A percentile compares a stretch with the other conserved stretches of the same genome.
These are phyloP conservation scores for Drepanosiphum platanoidis DNA, from an alignment of 2,888 invertebrate genomes.

Conservation along the genomic window DNA sequence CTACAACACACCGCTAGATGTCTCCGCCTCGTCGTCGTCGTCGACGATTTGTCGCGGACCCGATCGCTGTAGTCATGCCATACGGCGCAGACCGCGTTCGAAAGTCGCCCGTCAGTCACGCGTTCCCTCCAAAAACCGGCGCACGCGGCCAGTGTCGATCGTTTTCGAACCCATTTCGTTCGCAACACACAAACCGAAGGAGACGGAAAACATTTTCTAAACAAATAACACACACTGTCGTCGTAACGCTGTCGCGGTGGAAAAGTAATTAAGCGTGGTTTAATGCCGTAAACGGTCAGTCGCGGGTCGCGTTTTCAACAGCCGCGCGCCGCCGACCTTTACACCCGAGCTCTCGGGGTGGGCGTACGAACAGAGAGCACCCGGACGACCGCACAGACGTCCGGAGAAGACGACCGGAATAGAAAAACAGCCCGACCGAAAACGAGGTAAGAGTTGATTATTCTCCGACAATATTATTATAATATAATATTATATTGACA, in stretches of 20 bases:
- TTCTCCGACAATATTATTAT: no score
- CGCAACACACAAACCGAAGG: no score
- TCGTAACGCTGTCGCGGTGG: neutral
- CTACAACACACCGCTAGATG: constrained; percentile 56
- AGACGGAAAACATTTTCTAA: no score
- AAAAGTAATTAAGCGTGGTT: no score
- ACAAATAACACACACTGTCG: no score
- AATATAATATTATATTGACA: neutral
- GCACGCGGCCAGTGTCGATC: constrained; percentile 29
- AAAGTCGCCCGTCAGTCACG: constrained; percentile 49
- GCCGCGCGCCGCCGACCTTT: neutral
- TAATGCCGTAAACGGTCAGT: neutral
- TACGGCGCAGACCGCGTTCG: neutral
- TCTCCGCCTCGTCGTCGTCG: constrained; percentile 52
- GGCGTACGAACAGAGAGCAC: neutral
- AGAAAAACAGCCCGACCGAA: no score
- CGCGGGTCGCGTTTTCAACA: neutral
- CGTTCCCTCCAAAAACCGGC: constrained; percentile 50
- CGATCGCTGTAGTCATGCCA: neutral
- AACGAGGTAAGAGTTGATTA: no score
- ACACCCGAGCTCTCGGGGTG: neutral
- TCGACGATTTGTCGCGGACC: neutral
- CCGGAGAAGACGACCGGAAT: no score
- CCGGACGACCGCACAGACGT: neutral
- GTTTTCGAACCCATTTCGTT: no score